These are phyloP conservation scores for Vandiemenella viatica DNA, from an alignment of 2,888 invertebrate genomes.

Conservation along the genomic window DNA sequence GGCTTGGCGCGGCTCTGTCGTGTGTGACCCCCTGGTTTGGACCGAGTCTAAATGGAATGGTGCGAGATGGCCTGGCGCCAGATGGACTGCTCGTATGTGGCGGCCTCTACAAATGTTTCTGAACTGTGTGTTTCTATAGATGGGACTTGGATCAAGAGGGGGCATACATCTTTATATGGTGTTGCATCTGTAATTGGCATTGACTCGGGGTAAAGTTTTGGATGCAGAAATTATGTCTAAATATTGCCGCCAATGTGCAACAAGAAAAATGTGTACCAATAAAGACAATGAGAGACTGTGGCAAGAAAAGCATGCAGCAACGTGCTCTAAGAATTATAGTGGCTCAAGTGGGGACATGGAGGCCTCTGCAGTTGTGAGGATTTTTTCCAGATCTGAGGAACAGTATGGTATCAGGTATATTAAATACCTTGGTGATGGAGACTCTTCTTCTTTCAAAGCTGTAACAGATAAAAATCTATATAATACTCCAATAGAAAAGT, in stretches of 20 bases:
- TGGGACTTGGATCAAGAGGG: not conserved
- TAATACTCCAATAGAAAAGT: too few species aligned
- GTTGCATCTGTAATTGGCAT: not conserved
- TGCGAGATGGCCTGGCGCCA: too few species aligned
- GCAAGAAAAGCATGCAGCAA: not conserved
- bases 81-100: too few species aligned
- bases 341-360: not conserved
- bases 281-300: not conserved
- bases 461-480: not conserved
- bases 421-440: not conserved
- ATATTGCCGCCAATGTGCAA: too few species aligned
- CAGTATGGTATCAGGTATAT: not conserved
- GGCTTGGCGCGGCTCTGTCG: too few species aligned
- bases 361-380: not conserved
- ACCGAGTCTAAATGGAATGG: too few species aligned
- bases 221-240: slow-evolving; percentile 1
- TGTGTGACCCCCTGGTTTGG: too few species aligned
- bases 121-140: too few species aligned
- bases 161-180: too few species aligned
- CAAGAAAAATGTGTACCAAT: not conserved
- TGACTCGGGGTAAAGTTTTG: not conserved
- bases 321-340: too few species aligned
- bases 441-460: too few species aligned
- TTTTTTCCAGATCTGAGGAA: not conserved
- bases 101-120: too few species aligned